Percentiles rank a stretch among this genome's conserved stretches.
Evolutionary conservation across 2,113 vertebrate genomes (phyloP).

Genomic region (Pungitius pungitius): DNA sequence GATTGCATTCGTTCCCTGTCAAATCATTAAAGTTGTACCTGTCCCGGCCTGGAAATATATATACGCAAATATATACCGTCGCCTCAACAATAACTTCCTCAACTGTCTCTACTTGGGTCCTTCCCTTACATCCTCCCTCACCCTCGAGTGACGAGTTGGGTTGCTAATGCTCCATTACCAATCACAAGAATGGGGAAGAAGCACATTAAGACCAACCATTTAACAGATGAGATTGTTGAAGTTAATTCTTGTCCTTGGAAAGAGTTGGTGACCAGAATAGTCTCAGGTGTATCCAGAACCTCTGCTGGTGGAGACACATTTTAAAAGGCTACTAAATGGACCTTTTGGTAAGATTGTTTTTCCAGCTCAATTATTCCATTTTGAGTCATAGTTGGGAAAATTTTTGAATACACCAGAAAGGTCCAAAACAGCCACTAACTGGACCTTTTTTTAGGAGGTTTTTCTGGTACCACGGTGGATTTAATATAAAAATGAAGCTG

Average conservation of each 20-base stretch:
- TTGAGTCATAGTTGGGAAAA: neutral
- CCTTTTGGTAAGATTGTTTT: neutral
- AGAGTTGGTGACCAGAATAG: neutral
- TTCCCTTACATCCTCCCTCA: neutral
- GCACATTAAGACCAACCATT: conserved; percentile 7
- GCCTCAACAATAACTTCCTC: neutral
- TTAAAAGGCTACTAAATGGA: neutral
- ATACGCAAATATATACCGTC: neutral
- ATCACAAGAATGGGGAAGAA: neutral
- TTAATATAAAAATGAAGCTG: neutral
- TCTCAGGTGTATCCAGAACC: neutral
- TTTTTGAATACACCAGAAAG: neutral
- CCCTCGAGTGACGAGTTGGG: neutral
- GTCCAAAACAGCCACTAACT: neutral
- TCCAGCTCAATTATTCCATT: neutral
- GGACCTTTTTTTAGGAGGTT: neutral
- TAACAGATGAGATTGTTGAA: conserved; percentile 9
- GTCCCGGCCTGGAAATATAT: neutral
- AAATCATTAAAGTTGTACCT: neutral
- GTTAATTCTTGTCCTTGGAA: conserved; percentile 8
- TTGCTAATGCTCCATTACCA: conserved; percentile 7
- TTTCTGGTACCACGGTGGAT: neutral
- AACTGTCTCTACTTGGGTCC: neutral
- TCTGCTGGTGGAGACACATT: neutral
- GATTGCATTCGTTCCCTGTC: neutral